phyloP scores from a whole-genome alignment of 2,113 vertebrate genomes.

The Microtus ochrogaster region DNA sequence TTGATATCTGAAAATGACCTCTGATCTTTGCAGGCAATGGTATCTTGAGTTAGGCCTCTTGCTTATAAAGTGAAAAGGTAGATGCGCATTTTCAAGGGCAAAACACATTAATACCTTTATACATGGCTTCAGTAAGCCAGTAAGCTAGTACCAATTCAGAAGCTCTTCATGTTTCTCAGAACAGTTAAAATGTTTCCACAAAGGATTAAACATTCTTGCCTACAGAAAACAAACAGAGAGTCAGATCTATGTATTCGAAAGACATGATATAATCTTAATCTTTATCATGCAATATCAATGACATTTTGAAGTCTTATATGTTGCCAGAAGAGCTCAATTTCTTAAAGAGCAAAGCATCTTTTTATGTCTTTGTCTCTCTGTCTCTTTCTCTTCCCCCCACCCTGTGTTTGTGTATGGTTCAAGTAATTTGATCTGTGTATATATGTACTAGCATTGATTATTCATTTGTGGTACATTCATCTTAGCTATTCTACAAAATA shows the following conservation, averaged over 20 bases:
- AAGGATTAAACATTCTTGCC: neutral
- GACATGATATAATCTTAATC: neutral
- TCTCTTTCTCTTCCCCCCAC: no score
- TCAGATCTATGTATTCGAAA: constrained; percentile 20
- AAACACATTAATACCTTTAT: constrained; percentile 31
- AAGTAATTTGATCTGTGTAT: neutral
- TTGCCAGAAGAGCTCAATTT: neutral
- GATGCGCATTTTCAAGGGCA: constrained; percentile 44
- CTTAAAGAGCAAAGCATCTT: neutral
- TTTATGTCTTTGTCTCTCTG: neutral
- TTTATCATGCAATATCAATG: neutral
- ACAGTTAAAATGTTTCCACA: constrained; percentile 37
- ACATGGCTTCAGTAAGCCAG: constrained; percentile 21
- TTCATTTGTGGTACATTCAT: neutral
- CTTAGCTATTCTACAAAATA: constrained; percentile 11
- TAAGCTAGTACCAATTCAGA: constrained; percentile 24
- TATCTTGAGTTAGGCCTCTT: neutral
- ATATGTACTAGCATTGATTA: neutral
- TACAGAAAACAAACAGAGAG: neutral
- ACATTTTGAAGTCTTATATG: neutral
- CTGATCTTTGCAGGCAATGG: neutral
- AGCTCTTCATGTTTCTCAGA: constrained; percentile 55
- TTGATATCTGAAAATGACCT: neutral
- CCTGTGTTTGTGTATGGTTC: neutral
- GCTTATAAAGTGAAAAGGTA: neutral